Conservation (phyloP, 37 sponge, comb jelly and placozoan species). For the Aphrocallistes beatrix region DNA sequence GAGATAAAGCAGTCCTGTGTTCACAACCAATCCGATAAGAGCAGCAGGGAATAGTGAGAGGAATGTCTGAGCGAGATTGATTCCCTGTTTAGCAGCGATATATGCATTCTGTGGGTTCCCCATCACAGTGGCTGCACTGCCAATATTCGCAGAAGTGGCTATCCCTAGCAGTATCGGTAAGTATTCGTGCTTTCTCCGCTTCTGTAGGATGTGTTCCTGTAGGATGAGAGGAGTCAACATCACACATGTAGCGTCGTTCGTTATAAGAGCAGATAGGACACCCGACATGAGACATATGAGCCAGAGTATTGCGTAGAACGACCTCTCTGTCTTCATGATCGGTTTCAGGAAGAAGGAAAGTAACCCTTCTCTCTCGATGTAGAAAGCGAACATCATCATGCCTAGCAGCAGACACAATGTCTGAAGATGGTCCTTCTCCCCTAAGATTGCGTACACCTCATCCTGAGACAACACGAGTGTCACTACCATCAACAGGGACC, state of each 20-base stretch:
- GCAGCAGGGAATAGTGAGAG: slow-evolving; percentile 54
- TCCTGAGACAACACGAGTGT: slow-evolving; percentile 39
- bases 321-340: slow-evolving; percentile 34
- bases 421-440: slow-evolving; percentile 38
- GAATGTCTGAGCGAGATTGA: slow-evolving; percentile 46
- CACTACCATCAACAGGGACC: slow-evolving; percentile 56
- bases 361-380: slow-evolving; percentile 67
- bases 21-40: slow-evolving; percentile 34
- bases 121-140: slow-evolving; percentile 76
- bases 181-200: slow-evolving; percentile 37
- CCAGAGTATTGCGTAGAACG: slow-evolving; percentile 52
- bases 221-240: slow-evolving; percentile 63
- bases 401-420: slow-evolving; percentile 71
- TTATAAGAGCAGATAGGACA: slow-evolving; percentile 58
- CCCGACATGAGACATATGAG: slow-evolving; percentile 55
- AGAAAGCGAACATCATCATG: slow-evolving; percentile 76
- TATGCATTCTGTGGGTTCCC: slow-evolving; percentile 85
- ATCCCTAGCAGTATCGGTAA: slow-evolving; percentile 58
- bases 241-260: slow-evolving; percentile 66
- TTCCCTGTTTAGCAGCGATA: slow-evolving; percentile 52
- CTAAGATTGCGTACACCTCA: slow-evolving; percentile 41
- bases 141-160: slow-evolving; percentile 73
- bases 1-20: slow-evolving; percentile 39
- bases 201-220: slow-evolving; percentile 39
- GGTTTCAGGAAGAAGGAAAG: slow-evolving; percentile 28